Evolutionary conservation across 1,140 invertebrate genomes (phyloP).

Genomic region (Drosophila funebris): DNA sequence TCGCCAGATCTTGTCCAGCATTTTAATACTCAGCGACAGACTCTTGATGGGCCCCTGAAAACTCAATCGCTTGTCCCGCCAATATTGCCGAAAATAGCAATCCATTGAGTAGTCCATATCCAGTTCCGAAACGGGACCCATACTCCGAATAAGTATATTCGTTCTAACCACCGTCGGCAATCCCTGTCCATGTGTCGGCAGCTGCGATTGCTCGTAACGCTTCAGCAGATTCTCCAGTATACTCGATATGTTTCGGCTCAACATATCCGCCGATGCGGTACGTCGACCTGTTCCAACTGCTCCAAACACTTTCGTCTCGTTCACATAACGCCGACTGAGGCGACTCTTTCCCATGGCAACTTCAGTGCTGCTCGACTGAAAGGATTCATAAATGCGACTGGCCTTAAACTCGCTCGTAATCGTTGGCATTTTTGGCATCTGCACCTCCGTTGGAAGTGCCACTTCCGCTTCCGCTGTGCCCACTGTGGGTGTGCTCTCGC

Average conservation of each 20-base stretch:
- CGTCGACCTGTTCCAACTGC: conserved; percentile 54
- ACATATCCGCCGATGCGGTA: conserved; percentile 87
- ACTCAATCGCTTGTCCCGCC: conserved; percentile 92
- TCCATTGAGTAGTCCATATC: conserved; percentile 99
- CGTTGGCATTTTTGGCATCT: conserved; percentile 53
- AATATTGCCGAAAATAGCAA: conserved; percentile 97
- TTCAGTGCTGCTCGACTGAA: conserved; percentile 15
- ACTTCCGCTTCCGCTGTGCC: conserved; percentile 1
- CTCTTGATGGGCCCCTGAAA: conserved; percentile 92
- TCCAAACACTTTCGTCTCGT: not conserved
- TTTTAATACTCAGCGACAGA: conserved; percentile 93
- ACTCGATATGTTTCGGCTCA: conserved; percentile 92
- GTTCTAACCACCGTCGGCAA: conserved; percentile 94
- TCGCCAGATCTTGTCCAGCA: conserved; percentile 96
- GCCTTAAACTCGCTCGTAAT: conserved; percentile 67
- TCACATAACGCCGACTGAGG: conserved; percentile 14
- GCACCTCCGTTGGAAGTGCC: not conserved
- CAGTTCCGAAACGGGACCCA: conserved; percentile 97
- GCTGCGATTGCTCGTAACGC: conserved; percentile 95
- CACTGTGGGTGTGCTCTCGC: conserved; percentile 11
- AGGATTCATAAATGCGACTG: conserved; percentile 72
- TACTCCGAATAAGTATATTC: conserved; percentile 96
- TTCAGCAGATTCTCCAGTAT: conserved; percentile 93
- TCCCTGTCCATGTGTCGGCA: conserved; percentile 93
- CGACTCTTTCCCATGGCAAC: not conserved